phyloP scores from a whole-genome alignment of 2,113 vertebrate species.

The Oryzias javanicus region DNA sequence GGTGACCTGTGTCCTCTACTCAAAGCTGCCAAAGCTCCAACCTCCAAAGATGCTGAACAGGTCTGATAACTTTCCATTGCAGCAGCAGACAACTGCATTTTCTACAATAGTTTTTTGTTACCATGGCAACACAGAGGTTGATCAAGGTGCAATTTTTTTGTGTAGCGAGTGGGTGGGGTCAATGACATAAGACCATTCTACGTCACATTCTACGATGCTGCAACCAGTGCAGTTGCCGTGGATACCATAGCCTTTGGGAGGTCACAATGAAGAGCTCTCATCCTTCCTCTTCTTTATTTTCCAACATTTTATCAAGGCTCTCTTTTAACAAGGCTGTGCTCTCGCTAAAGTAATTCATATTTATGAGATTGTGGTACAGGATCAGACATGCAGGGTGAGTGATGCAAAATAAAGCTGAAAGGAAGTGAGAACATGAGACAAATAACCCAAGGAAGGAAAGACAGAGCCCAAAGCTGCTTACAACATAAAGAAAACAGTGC shows the following conservation, averaged over 20 bases:
- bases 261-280: conserved; percentile 46
- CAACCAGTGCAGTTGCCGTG: conserved; percentile 39
- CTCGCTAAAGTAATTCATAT: conserved; percentile 52
- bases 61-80: background rate
- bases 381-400: conserved; percentile 28
- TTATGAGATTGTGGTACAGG: conserved; percentile 40
- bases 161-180: conserved; percentile 38
- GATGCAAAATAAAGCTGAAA: conserved; percentile 23
- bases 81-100: conserved; percentile 12
- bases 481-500: conserved; percentile 22
- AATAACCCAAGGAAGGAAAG: conserved; percentile 28
- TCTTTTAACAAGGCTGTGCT: conserved; percentile 42
- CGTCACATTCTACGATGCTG: conserved; percentile 48
- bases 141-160: conserved; percentile 45
- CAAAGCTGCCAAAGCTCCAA: background rate
- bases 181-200: conserved; percentile 40
- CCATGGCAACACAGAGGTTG: conserved; percentile 62
- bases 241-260: conserved; percentile 47
- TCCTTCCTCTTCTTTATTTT: conserved; percentile 28
- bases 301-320: conserved; percentile 21
- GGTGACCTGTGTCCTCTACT: background rate
- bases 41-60: background rate
- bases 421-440: conserved; percentile 4
- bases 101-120: conserved; percentile 51
- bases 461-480: conserved; percentile 18